Conservation (phyloP, 2,888 invertebrate species). For the Polylopha cassiicola region DNA sequence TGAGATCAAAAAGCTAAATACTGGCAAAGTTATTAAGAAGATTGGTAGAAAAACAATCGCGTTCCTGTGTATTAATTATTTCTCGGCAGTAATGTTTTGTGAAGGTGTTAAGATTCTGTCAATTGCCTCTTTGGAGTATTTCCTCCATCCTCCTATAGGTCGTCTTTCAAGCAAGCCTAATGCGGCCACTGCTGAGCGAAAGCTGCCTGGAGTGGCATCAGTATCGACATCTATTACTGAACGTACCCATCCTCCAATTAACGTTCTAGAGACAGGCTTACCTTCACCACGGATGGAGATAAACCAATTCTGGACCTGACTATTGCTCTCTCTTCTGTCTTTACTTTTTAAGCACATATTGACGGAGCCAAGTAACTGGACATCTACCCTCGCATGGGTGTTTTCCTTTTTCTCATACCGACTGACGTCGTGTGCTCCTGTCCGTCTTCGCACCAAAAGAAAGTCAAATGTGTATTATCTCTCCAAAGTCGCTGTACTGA, state of each 20-base stretch:
- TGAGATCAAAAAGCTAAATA: neutral
- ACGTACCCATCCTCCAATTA: conserved; percentile 1
- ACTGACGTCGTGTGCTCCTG: neutral
- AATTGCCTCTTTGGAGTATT: conserved; percentile 2
- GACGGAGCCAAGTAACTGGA: neutral
- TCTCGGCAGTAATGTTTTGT: conserved; percentile 4
- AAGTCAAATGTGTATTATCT: neutral
- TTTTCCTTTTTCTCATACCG: neutral
- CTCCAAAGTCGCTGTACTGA: neutral
- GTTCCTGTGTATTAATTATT: conserved; percentile 1
- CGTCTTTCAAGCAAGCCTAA: conserved; percentile 1
- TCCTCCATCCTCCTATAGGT: neutral
- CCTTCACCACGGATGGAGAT: neutral
- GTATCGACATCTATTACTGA: neutral
- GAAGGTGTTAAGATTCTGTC: conserved; percentile 1
- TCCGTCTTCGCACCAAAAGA: conserved; percentile 3
- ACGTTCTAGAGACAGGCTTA: neutral
- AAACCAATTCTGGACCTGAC: neutral
- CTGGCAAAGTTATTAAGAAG: neutral
- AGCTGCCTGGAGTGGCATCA: conserved; percentile 1
- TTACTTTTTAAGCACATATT: neutral
- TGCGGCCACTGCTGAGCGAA: conserved; percentile 1
- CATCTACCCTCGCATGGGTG: neutral
- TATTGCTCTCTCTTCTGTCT: neutral
- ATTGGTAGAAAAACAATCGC: neutral